These are phyloP conservation scores for Uromys caudimaculatus DNA, from an alignment of 2,797 vertebrate species.

Conservation along the genomic window DNA sequence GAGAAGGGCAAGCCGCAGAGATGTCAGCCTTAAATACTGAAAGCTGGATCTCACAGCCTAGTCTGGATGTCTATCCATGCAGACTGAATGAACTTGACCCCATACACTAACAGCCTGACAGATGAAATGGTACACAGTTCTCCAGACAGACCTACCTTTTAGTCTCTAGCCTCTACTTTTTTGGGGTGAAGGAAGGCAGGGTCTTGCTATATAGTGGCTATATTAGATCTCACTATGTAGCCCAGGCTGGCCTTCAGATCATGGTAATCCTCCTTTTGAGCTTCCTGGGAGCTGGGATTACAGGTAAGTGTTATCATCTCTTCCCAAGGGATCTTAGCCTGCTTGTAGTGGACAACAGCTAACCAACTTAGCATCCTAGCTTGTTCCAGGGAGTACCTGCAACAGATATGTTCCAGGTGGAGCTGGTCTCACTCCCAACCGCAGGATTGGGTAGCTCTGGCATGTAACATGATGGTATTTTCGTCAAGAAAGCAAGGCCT, in stretches of 20 bases:
- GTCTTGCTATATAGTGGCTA: not conserved
- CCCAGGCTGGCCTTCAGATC: not conserved
- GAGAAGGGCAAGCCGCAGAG: not conserved
- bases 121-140: not conserved
- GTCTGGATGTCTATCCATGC: not conserved
- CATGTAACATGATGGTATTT: not conserved
- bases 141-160: not conserved
- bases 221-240: not conserved
- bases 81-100: not conserved
- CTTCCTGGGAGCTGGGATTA: not conserved
- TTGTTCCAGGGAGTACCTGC: not conserved
- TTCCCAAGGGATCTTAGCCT: not conserved
- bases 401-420: fast-evolving
- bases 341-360: no score
- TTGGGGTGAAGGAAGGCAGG: not conserved
- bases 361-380: not conserved
- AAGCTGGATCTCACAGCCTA: not conserved
- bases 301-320: not conserved
- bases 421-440: not conserved
- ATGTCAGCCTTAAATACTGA: not conserved
- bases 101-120: not conserved
- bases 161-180: not conserved
- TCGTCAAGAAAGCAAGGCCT: not conserved
- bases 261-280: not conserved
- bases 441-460: not conserved